A percentile compares a stretch with the other conserved stretches of the same genome.
These are phyloP conservation scores for Allolobophora icterica DNA, from an alignment of 2,888 invertebrate species.

Conservation along the genomic window DNA sequence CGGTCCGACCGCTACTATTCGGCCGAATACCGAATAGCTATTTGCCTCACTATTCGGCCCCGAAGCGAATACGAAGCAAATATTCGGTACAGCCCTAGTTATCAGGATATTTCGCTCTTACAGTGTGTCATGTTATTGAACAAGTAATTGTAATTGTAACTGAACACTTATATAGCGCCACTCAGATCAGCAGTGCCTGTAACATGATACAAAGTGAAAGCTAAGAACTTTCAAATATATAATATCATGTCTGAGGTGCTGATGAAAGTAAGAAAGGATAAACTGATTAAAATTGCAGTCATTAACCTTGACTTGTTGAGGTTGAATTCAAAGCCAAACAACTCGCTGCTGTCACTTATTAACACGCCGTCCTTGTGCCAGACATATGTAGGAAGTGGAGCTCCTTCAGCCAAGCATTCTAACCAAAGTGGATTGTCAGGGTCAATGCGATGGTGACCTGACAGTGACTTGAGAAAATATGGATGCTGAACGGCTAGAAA, in stretches of 20 bases:
- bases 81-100: too few species aligned
- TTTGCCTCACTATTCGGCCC: too few species aligned
- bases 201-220: neutral
- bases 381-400: neutral
- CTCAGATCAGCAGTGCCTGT: too few species aligned
- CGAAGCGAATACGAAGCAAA: too few species aligned
- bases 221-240: too few species aligned
- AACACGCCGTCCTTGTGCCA: neutral
- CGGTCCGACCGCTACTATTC: too few species aligned
- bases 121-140: too few species aligned
- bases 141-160: too few species aligned
- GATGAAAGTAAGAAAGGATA: neutral
- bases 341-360: neutral
- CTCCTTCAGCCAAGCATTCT: conserved; percentile 14
- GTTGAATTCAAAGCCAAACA: neutral
- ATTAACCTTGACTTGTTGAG: neutral
- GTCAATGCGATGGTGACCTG: neutral
- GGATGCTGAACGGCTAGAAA: neutral
- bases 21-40: too few species aligned
- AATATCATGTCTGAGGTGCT: too few species aligned
- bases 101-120: too few species aligned
- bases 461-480: neutral
- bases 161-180: too few species aligned
- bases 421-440: neutral
- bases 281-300: neutral